Conservation (phyloP, 2,888 invertebrate species). For the Tyria jacobaeae region DNA sequence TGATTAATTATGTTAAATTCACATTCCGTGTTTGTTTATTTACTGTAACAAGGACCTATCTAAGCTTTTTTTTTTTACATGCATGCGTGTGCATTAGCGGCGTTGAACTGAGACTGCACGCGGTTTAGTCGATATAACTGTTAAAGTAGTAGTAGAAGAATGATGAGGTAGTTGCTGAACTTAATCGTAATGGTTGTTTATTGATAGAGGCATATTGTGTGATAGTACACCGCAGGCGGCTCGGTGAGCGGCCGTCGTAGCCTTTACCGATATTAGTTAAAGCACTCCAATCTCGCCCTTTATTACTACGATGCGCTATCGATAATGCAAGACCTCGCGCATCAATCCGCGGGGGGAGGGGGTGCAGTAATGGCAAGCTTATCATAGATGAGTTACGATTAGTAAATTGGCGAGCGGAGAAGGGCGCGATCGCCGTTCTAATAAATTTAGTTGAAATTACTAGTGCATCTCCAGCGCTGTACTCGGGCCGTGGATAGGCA, state of each 20-base stretch:
- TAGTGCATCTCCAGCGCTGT: conserved; percentile 47
- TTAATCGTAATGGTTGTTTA: not conserved
- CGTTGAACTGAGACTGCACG: not conserved
- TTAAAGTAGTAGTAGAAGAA: not conserved
- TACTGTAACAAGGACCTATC: not conserved
- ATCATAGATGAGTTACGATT: conserved; percentile 81
- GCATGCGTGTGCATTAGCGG: not conserved
- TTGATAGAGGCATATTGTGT: not conserved
- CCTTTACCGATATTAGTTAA: conserved; percentile 60
- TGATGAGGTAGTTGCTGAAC: not conserved
- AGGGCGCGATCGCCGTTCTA: conserved; percentile 73
- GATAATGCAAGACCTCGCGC: conserved; percentile 41
- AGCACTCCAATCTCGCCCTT: conserved; percentile 61
- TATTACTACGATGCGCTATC: conserved; percentile 60
- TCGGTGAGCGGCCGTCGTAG: conserved; percentile 51
- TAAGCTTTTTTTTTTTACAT: not conserved
- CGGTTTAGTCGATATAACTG: not conserved
- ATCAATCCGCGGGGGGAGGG: conserved; percentile 20
- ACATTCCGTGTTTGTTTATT: no score
- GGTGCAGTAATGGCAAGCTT: conserved; percentile 60
- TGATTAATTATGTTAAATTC: no score
- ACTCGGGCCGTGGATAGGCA: conserved; percentile 10
- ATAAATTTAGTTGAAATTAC: conserved; percentile 73
- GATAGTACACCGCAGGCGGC: conserved; percentile 22
- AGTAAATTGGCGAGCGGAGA: conserved; percentile 78